A percentile compares a stretch with the other conserved stretches of the same genome.
Evolutionary conservation across 1,140 invertebrate species (phyloP).

Genomic region (Eubasilissa regina): DNA sequence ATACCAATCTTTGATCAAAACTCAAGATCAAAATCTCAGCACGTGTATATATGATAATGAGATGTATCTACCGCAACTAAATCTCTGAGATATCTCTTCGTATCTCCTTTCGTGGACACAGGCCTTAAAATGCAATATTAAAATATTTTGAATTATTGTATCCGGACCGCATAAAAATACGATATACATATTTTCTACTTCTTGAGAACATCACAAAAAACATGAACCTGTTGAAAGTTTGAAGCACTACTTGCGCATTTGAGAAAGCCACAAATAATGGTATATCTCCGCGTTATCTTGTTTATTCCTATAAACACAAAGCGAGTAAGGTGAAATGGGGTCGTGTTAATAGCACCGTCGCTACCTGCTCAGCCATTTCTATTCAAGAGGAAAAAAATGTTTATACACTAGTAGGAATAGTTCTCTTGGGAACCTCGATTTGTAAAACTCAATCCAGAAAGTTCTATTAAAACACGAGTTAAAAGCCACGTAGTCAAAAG

Average conservation of each 20-base stretch:
- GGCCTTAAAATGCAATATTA: no score
- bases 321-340: slow-evolving; percentile 42
- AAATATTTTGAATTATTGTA: not conserved
- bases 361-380: slow-evolving; percentile 45
- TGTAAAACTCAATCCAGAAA: slow-evolving; percentile 14
- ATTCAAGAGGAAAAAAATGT: slow-evolving; percentile 46
- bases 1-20: no score
- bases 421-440: slow-evolving; percentile 51
- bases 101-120: no score
- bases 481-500: not conserved
- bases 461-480: not conserved
- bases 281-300: slow-evolving; percentile 42
- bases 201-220: not conserved
- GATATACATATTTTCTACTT: no score
- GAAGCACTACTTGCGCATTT: not conserved
- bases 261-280: slow-evolving; percentile 31
- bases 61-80: no score
- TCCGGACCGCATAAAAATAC: not conserved
- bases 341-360: slow-evolving; percentile 24
- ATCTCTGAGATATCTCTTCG: no score
- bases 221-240: slow-evolving; percentile 14
- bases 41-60: no score
- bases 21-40: no score
- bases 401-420: slow-evolving; percentile 38
- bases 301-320: slow-evolving; percentile 51